phyloP scores from a whole-genome alignment of 2,797 vertebrate species.

The Iguana delicatissima region DNA sequence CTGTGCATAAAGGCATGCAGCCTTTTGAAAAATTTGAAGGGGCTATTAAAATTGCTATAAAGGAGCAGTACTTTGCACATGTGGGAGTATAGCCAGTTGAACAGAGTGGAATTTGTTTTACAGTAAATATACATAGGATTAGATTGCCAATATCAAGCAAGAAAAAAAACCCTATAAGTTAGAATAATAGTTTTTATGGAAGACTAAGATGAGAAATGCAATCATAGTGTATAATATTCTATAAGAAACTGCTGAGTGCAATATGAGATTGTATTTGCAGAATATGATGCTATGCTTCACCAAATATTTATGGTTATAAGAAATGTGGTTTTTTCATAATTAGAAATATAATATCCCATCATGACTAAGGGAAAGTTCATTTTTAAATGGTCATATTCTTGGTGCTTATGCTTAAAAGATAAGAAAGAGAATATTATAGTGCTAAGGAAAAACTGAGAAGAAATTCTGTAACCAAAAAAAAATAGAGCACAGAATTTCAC shows the following conservation, averaged over 20 bases:
- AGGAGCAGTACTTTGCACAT: too few relatives aligned
- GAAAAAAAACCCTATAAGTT: background rate
- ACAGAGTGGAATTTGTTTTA: background rate
- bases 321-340: conserved; percentile 5
- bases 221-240: background rate
- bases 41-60: too few relatives aligned
- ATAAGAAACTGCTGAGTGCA: conserved; percentile 12
- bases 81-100: too few relatives aligned
- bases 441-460: background rate
- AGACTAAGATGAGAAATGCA: background rate
- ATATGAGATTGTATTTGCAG: conserved; percentile 4
- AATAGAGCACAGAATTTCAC: background rate
- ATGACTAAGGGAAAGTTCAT: background rate
- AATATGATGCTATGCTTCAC: conserved; percentile 13
- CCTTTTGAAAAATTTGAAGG: too few relatives aligned
- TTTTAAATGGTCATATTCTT: background rate
- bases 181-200: background rate
- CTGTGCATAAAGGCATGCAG: too few relatives aligned
- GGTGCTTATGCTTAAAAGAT: background rate
- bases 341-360: conserved; percentile 1
- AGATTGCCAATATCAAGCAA: background rate
- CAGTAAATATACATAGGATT: conserved; percentile 1
- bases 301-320: conserved; percentile 2
- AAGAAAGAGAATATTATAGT: background rate
- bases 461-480: background rate